phyloP scores from a whole-genome alignment of 2,113 vertebrate species.

The Pristiophorus japonicus region DNA sequence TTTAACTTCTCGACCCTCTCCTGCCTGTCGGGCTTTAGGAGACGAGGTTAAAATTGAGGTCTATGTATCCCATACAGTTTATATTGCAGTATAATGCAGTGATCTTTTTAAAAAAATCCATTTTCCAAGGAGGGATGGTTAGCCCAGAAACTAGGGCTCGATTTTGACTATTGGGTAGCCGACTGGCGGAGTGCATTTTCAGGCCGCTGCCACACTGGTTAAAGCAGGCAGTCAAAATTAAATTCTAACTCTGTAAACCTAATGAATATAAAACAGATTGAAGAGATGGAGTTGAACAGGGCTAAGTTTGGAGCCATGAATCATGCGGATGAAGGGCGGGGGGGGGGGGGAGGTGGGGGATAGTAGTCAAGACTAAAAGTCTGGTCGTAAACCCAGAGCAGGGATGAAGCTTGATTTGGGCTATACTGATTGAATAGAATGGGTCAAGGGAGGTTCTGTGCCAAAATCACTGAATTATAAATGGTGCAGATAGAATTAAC shows the following conservation, averaged over 20 bases:
- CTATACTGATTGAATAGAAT: neutral
- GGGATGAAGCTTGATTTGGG: neutral
- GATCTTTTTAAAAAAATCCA: too few relatives aligned
- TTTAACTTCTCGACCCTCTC: too few relatives aligned
- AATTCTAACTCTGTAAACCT: neutral
- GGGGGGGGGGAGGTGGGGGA: too few relatives aligned
- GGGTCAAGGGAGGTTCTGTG: neutral
- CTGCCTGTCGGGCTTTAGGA: too few relatives aligned
- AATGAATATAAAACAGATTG: neutral
- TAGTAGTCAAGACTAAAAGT: neutral
- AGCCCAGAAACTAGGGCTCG: too few relatives aligned
- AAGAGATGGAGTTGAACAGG: neutral
- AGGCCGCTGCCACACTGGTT: neutral
- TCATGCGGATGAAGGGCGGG: too few relatives aligned
- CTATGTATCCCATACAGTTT: too few relatives aligned
- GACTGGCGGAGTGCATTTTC: neutral
- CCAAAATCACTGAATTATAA: neutral
- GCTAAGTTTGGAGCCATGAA: neutral
- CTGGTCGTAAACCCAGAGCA: neutral
- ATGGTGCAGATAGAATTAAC: neutral
- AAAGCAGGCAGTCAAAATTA: neutral
- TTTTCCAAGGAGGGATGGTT: too few relatives aligned
- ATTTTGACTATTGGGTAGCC: too few relatives aligned
- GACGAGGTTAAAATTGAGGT: too few relatives aligned
- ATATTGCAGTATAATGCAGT: too few relatives aligned